Evolutionary conservation across 2,113 vertebrate species (phyloP).

Genomic region (Bos taurus): ARS-UCD2.0 NC_037349.1:47878001-47878500

Average conservation of each 20-base stretch:
- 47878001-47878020: slow-evolving; percentile 46
- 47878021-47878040: slow-evolving; percentile 67
- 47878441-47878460: slow-evolving; percentile 33
- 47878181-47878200: slow-evolving; percentile 59
- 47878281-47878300: background rate
- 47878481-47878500: background rate
- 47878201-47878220: slow-evolving; percentile 66
- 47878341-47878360: background rate
- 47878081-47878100: slow-evolving; percentile 37
- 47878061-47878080: slow-evolving; percentile 28
- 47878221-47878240: background rate
- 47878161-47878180: slow-evolving; percentile 70
- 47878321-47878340: background rate
- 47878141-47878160: slow-evolving; percentile 44
- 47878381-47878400: background rate
- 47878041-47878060: slow-evolving; percentile 70
- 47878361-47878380: background rate
- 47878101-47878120: background rate
- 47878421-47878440: slow-evolving; percentile 15
- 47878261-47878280: background rate
- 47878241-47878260: slow-evolving; percentile 47
- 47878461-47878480: background rate
- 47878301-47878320: slow-evolving; percentile 62
- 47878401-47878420: background rate
- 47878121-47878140: background rate